Evolutionary conservation across 2,113 vertebrate genomes (phyloP).

Genomic region (Pluvianellus socialis): DNA sequence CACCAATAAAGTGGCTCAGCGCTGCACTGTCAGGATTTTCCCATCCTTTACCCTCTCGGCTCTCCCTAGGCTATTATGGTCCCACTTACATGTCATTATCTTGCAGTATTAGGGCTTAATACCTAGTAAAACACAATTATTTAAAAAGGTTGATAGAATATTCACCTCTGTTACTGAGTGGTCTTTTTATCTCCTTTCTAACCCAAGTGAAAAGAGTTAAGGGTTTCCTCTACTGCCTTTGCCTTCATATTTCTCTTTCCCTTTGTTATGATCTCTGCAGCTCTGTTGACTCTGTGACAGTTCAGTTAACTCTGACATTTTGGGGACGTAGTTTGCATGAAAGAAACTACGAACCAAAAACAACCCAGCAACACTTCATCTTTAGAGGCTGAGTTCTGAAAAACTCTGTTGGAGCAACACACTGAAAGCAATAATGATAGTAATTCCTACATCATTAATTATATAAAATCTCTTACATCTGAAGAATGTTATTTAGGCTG

Average conservation of each 20-base stretch:
- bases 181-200: neutral
- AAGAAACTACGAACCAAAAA: conserved; percentile 19
- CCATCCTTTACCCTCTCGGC: neutral
- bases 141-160: neutral
- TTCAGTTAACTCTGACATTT: conserved; percentile 46
- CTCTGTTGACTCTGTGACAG: conserved; percentile 2
- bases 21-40: neutral
- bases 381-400: neutral
- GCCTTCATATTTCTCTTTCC: neutral
- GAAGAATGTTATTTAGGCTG: neutral
- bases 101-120: neutral
- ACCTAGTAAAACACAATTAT: neutral
- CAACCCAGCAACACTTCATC: neutral
- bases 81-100: neutral
- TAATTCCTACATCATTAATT: conserved; percentile 19
- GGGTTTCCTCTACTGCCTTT: neutral
- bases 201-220: neutral
- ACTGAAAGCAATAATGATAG: neutral
- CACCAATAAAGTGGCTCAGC: neutral
- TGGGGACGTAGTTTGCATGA: conserved; percentile 38
- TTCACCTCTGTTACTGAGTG: neutral
- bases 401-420: neutral
- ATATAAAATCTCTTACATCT: neutral
- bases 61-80: neutral
- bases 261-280: neutral